Conservation (phyloP, 2,797 vertebrate species). For the Limnodromus scolopaceus region DNA sequence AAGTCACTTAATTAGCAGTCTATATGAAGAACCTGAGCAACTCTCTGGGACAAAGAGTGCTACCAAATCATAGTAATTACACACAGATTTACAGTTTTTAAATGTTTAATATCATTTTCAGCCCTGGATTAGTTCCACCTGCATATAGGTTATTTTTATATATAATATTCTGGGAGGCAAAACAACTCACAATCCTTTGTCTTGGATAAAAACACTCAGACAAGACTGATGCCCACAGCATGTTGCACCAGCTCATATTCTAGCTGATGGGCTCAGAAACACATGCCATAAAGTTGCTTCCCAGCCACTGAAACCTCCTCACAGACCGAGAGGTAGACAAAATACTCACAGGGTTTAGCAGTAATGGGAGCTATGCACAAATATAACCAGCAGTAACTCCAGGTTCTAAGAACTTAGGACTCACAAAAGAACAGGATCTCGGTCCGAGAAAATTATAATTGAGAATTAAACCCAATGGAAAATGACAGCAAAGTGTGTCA, state of each 20-base stretch:
- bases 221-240: neutral
- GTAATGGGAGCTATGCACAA: neutral
- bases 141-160: neutral
- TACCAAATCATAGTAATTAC: neutral
- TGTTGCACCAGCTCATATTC: neutral
- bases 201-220: neutral
- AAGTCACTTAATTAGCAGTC: neutral
- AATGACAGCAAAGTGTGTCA: neutral
- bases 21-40: neutral
- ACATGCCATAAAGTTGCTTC: fast-evolving
- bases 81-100: neutral
- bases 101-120: neutral
- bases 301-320: neutral
- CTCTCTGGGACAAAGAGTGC: neutral
- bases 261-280: neutral
- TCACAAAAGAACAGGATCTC: neutral
- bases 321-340: neutral
- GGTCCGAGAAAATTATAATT: neutral
- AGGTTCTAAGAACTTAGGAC: neutral
- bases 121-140: neutral
- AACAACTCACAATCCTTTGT: neutral
- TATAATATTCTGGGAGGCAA: neutral
- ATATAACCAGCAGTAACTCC: neutral
- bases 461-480: neutral
- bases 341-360: fast-evolving